Conservation (phyloP, 2,888 invertebrate genomes). For the Brenthis hecate region DNA sequence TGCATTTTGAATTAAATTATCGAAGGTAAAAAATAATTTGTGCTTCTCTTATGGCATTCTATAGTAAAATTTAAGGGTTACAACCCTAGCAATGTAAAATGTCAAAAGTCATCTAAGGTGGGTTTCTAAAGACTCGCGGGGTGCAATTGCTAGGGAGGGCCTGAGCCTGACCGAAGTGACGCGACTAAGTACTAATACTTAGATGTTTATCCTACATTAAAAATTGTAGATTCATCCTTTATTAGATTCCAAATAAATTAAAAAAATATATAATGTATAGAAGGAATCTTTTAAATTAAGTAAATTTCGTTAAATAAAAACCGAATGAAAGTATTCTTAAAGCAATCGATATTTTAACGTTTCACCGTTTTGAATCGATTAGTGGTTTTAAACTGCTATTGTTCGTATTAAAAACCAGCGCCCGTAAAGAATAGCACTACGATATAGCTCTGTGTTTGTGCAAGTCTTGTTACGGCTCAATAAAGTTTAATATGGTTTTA, state of each 20-base stretch:
- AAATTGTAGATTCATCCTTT: too few relatives aligned
- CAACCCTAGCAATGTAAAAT: too few relatives aligned
- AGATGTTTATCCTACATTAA: too few relatives aligned
- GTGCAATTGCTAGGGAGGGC: too few relatives aligned
- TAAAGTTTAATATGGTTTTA: constrained; percentile 45
- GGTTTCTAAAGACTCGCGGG: too few relatives aligned
- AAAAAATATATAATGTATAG: background rate
- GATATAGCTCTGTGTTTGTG: constrained; percentile 40
- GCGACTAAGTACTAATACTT: too few relatives aligned
- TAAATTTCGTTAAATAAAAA: background rate
- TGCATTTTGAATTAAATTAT: too few relatives aligned
- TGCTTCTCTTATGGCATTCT: too few relatives aligned
- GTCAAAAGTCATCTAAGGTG: too few relatives aligned
- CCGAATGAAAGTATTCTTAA: background rate
- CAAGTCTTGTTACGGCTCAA: constrained; percentile 45
- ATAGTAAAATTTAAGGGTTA: too few relatives aligned
- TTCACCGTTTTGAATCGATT: constrained; percentile 31
- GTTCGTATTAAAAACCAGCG: constrained; percentile 26
- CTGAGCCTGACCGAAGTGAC: too few relatives aligned
- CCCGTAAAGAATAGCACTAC: constrained; percentile 55
- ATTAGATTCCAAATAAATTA: background rate
- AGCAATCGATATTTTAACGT: constrained; percentile 6
- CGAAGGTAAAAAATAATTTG: too few relatives aligned
- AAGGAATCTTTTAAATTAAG: background rate
- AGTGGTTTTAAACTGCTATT: constrained; percentile 25